phyloP scores from a whole-genome alignment of 2,888 invertebrate species.

The Philaethria dido region DNA sequence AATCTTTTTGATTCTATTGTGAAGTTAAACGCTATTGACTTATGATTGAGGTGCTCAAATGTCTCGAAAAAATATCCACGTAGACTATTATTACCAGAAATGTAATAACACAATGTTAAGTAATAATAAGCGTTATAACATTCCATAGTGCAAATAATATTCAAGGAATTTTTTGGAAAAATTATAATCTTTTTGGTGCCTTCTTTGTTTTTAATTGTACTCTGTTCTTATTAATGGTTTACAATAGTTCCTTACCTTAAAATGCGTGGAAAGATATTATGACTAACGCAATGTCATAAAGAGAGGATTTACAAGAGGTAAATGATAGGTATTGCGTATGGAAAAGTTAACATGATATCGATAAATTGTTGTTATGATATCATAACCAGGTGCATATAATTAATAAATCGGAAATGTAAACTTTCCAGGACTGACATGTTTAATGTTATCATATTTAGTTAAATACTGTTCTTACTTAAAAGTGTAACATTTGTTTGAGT shows the following conservation, averaged over 20 bases:
- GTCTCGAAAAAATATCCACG: not conserved
- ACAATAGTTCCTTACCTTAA: conserved; percentile 14
- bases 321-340: not conserved
- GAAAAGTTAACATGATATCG: not conserved
- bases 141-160: not conserved
- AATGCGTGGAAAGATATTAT: conserved; percentile 38
- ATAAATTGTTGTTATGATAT: not conserved
- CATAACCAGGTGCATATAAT: no score
- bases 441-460: no score
- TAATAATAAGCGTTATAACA: not conserved
- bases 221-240: not conserved
- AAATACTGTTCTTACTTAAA: no score
- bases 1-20: conserved; percentile 2
- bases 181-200: not conserved
- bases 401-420: no score
- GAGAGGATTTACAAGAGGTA: conserved; percentile 1
- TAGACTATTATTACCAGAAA: not conserved
- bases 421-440: no score
- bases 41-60: not conserved
- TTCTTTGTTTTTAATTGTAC: conserved; percentile 1
- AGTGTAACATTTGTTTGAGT: no score
- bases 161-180: conserved; percentile 1
- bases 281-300: not conserved
- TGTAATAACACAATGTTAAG: not conserved
- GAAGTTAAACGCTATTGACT: not conserved